Conservation (phyloP, 2,797 vertebrate species). For the Agapornis canus region DNA sequence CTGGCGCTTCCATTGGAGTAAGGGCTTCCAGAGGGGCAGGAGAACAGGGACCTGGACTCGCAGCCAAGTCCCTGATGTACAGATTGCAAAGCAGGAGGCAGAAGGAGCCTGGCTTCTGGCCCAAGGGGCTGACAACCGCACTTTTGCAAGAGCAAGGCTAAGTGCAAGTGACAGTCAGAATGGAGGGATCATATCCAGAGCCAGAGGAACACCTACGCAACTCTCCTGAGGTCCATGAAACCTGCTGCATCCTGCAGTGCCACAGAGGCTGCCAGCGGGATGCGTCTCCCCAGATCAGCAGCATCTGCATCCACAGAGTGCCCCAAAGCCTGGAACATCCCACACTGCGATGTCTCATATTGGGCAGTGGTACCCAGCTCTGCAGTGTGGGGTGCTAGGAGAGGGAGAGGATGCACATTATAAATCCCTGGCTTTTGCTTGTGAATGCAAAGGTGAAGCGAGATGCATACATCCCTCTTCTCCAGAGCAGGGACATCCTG, state of each 20-base stretch:
- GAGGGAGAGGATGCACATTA: neutral
- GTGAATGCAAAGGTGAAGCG: neutral
- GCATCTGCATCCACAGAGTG: fast-evolving
- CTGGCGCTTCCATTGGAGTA: neutral
- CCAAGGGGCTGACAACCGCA: neutral
- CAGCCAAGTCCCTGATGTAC: neutral
- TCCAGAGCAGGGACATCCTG: neutral
- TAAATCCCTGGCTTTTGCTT: neutral
- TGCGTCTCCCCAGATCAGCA: neutral
- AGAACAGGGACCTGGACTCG: fast-evolving
- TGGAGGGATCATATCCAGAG: neutral
- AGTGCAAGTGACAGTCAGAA: neutral
- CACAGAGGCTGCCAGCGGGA: neutral
- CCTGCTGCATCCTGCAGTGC: neutral
- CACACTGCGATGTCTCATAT: neutral
- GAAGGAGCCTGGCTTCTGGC: neutral
- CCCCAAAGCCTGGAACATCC: neutral
- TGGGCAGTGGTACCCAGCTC: neutral
- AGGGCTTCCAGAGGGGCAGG: neutral
- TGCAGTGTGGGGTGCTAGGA: neutral
- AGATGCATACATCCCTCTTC: neutral
- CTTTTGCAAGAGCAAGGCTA: neutral
- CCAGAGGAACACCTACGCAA: conserved; percentile 35
- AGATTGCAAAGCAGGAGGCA: neutral
- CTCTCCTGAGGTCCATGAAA: neutral